Conservation (phyloP, 2,888 invertebrate species). For the Phengaris alcon region DNA sequence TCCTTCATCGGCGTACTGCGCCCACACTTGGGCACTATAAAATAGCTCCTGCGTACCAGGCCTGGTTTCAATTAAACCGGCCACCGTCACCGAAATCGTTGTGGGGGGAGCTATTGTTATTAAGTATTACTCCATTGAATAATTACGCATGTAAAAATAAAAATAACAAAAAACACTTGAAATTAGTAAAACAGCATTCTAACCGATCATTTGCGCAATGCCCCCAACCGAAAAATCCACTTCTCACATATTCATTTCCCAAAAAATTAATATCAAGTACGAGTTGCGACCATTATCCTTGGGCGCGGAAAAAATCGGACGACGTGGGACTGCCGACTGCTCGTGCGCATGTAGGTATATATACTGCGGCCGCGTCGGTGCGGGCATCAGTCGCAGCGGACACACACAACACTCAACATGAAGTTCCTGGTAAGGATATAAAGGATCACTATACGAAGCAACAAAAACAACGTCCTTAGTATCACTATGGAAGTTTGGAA, state of each 20-base stretch:
- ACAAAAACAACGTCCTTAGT: background rate
- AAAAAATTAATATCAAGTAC: slow-evolving; percentile 21
- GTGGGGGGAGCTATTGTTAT: too few relatives aligned
- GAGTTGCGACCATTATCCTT: slow-evolving; percentile 47
- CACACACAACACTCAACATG: slow-evolving; percentile 55
- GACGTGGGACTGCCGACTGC: slow-evolving; percentile 36
- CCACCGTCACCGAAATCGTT: too few relatives aligned
- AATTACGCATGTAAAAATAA: too few relatives aligned
- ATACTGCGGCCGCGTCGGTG: slow-evolving; percentile 46
- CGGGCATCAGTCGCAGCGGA: slow-evolving; percentile 54
- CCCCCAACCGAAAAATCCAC: slow-evolving; percentile 7
- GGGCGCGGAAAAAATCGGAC: slow-evolving; percentile 46
- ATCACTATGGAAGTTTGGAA: background rate
- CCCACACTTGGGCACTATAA: too few relatives aligned
- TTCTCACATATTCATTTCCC: background rate
- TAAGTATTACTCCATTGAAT: too few relatives aligned
- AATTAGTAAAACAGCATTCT: background rate
- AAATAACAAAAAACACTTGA: too few relatives aligned
- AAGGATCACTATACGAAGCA: background rate
- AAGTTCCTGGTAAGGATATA: slow-evolving; percentile 62
- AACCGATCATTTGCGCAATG: background rate
- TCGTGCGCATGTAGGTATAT: slow-evolving; percentile 46
- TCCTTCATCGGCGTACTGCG: too few relatives aligned
- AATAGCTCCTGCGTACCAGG: too few relatives aligned
- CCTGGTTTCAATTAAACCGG: too few relatives aligned